Base-by-base conservation (phyloP, 2,888 invertebrate species). In the Geophilus truncorum region DNA sequence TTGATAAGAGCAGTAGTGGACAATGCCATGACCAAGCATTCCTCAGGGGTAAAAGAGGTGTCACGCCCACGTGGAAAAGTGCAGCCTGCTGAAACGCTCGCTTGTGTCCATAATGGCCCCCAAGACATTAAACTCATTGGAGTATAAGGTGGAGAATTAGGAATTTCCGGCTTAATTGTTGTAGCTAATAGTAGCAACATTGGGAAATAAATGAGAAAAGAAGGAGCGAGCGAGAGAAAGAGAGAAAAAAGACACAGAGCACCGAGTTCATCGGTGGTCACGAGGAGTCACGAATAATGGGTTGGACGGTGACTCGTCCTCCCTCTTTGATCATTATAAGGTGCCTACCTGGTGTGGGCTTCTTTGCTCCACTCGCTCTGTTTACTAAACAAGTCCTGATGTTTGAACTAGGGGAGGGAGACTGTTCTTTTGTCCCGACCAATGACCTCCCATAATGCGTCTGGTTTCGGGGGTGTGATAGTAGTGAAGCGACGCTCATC, bases 401-500 rank as follows among this genome's bases (percentile, higher is more conserved):
- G 51, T 51, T 51, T 51, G 51, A 51, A 51, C 51, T 51, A 51
- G 51, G 18, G 51, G 51, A 51, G 51, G 51, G 51, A 51, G 51
- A 51, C 51, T 51, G 51, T 51, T 6, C 51, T 51, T 51, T 51
- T 51, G 51, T 51, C 51, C 51, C 51, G 51, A 51, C 51, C 51
- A 51, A 51, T 51, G 51, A 51, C 51, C 51, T 51, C 51, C 51
- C 51, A 51, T 51, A 51, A 51, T 51, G 51, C 51, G 51, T 51
- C 51, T 51, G 51, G 51, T 51, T 51, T 51, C 51, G 51, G 51
- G 51, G 51, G 51, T 51, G 51, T 51, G 51, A 32, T 75, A 25
- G n/a, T n/a, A n/a, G 76, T n/a, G 76, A 75, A 75, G 76, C 76
- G 76, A 30, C 76, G 28, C 76, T 51, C 51, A 51, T 75, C 76